These are phyloP conservation scores for Macrophya annulata DNA, from an alignment of 2,888 invertebrate species.

Conservation along the genomic window DNA sequence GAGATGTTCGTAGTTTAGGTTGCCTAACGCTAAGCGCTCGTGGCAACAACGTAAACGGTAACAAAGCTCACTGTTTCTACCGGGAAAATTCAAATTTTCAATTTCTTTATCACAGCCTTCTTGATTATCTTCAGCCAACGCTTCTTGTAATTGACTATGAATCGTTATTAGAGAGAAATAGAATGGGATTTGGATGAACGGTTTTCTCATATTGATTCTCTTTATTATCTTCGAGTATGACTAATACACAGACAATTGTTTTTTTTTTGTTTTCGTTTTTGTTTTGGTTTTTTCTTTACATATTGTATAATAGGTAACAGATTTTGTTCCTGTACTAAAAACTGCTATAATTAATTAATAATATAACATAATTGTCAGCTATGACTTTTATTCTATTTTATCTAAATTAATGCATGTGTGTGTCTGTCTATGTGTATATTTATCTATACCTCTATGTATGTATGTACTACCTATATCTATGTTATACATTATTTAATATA, in stretches of 20 bases:
- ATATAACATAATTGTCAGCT: background rate
- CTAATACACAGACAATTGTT: background rate
- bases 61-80: background rate
- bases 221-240: slow-evolving; percentile 30
- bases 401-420: background rate
- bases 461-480: too few relatives aligned
- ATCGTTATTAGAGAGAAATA: background rate
- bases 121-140: background rate
- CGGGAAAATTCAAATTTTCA: background rate
- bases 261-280: background rate
- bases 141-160: too few relatives aligned
- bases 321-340: background rate
- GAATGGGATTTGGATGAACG: background rate
- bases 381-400: background rate
- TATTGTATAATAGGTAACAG: background rate
- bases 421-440: background rate
- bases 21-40: background rate
- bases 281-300: background rate
- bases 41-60: background rate
- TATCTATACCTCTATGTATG: too few relatives aligned
- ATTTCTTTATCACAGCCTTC: background rate
- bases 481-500: background rate
- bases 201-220: background rate
- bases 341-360: background rate
- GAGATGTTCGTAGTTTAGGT: background rate